Evolutionary conservation across 2,888 invertebrate species (phyloP).

Genomic region (Drosophila picticornis): DNA sequence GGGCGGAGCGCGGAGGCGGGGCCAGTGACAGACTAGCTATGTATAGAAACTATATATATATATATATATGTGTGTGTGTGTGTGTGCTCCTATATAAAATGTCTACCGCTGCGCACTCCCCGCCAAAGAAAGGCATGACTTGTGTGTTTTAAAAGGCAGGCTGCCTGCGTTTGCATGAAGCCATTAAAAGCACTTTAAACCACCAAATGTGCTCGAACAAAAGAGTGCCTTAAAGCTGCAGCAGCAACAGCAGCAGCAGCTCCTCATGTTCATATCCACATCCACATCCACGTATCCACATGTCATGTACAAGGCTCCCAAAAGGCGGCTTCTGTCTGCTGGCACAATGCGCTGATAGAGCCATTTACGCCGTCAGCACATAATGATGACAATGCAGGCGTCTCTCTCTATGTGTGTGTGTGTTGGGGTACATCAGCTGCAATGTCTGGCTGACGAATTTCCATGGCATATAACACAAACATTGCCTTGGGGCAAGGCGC

Average conservation of each 20-base stretch:
- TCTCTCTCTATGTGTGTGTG: conserved; percentile 1
- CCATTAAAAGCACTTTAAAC: conserved; percentile 76
- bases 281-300: conserved; percentile 41
- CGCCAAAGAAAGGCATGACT: conserved; percentile 53
- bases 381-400: conserved; percentile 72
- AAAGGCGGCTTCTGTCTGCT: conserved; percentile 37
- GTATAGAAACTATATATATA: conserved; percentile 31
- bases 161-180: conserved; percentile 55
- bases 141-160: conserved; percentile 40
- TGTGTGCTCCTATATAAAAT: conserved; percentile 27
- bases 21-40: conserved; percentile 60
- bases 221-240: conserved; percentile 60
- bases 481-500: conserved; percentile 65
- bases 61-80: background rate
- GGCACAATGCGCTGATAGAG: conserved; percentile 75
- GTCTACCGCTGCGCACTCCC: conserved; percentile 6
- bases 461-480: conserved; percentile 76
- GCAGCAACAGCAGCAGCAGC: conserved; percentile 12
- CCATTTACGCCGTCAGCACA: conserved; percentile 80
- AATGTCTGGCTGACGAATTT: conserved; percentile 74
- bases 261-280: conserved; percentile 1
- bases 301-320: conserved; percentile 57
- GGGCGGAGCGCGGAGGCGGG: conserved; percentile 31
- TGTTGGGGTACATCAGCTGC: conserved; percentile 50
- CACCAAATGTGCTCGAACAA: conserved; percentile 38